Evolutionary conservation across 2,797 vertebrate genomes (phyloP).

Genomic region (Tapera naevia): DNA sequence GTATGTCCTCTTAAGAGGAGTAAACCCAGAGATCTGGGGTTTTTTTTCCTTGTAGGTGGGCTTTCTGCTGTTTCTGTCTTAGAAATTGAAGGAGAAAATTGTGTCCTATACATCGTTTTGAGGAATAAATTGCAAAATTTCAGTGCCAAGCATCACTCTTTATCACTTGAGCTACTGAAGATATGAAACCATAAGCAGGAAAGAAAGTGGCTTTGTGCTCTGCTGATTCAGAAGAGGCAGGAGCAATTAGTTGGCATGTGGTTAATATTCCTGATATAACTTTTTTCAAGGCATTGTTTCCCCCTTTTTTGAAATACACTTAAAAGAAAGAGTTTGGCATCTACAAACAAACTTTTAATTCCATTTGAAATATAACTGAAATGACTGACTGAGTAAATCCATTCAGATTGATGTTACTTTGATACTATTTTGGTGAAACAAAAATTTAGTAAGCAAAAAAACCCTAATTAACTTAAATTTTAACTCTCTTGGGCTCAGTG

Average conservation of each 20-base stretch:
- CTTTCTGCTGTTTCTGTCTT: background rate
- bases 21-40: background rate
- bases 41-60: background rate
- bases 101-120: background rate
- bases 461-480: background rate
- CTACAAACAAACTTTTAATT: background rate
- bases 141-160: background rate
- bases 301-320: background rate
- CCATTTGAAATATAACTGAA: background rate
- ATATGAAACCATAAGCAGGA: background rate
- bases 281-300: background rate
- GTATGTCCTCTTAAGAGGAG: background rate
- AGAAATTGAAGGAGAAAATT: background rate
- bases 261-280: background rate
- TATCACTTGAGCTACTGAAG: background rate
- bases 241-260: background rate
- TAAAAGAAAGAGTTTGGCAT: background rate
- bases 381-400: background rate
- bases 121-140: background rate
- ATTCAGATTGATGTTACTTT: background rate
- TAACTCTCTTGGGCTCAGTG: background rate
- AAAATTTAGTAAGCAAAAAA: background rate
- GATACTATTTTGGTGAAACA: background rate
- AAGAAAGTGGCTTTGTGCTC: accelerated
- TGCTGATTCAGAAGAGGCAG: background rate